These are phyloP conservation scores for Neodiprion pinetum DNA, from an alignment of 1,140 invertebrate genomes.

Conservation along the genomic window DNA sequence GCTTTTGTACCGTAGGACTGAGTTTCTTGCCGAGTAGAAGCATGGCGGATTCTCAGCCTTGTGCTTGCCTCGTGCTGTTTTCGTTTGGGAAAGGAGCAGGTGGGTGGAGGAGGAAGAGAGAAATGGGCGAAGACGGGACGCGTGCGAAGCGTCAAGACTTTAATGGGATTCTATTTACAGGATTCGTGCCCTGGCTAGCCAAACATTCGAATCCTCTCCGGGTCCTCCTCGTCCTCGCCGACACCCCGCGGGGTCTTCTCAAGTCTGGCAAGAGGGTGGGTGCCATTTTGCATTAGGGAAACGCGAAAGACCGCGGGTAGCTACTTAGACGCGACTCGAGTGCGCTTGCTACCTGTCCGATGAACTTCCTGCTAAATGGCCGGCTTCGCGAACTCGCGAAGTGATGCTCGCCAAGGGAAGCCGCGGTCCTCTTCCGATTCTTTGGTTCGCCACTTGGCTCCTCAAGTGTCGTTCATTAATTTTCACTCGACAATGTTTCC, in stretches of 20 bases:
- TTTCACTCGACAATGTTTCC: not conserved
- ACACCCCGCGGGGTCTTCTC: slow-evolving; percentile 22
- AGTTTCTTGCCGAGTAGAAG: too few relatives aligned
- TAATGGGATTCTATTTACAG: slow-evolving; percentile 61
- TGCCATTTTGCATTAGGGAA: slow-evolving; percentile 39
- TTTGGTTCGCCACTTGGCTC: too few relatives aligned
- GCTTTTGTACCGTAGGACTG: not conserved
- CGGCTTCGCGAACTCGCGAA: not conserved
- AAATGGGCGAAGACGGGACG: not conserved
- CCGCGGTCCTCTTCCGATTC: too few relatives aligned
- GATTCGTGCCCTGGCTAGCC: slow-evolving; percentile 53
- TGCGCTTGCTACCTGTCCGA: not conserved
- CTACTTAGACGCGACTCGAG: not conserved
- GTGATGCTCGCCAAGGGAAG: not conserved
- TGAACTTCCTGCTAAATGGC: not conserved
- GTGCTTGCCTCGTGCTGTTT: slow-evolving; percentile 5
- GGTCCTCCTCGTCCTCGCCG: slow-evolving; percentile 15
- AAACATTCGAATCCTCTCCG: slow-evolving; percentile 43
- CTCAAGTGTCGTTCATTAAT: not conserved
- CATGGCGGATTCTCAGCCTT: not conserved
- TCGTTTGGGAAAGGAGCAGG: not conserved
- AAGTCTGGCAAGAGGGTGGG: slow-evolving; percentile 24
- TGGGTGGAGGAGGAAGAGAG: slow-evolving; percentile 21
- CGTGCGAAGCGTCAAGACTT: slow-evolving; percentile 43
- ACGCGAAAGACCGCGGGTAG: slow-evolving; percentile 18